Base-by-base conservation (phyloP, 2,888 invertebrate species). In the Miltochrista miniata region DNA sequence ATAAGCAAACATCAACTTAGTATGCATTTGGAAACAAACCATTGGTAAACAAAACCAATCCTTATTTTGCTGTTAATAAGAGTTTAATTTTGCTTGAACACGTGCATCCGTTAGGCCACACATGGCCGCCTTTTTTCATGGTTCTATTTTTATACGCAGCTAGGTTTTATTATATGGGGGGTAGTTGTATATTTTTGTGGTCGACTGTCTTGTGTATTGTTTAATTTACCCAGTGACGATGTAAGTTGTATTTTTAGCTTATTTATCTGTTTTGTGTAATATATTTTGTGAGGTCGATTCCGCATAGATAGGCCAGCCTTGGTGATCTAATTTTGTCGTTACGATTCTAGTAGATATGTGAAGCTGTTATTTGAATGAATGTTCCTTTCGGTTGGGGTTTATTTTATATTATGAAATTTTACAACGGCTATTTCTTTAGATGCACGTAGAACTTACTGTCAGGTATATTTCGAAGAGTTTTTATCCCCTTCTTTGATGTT, bases 111-210 rank as follows among this genome's bases (percentile, higher is more conserved):
- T 58, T 61, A 37, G 59, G 59, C 75, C 76, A 69, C 79, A 78
- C 80, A 74, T 79, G 81, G 64, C 55, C 64, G 55, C 69, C 59
- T 75, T 76, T 81, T 81, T 82, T 73, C 71, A 49, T 58, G 42
- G 61, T 60, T 49, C 74, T 83, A 79, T 79, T 79, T 80, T 61
- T 66, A 71, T 66, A 59, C 70, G 72, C 85, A 83, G 85, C 79
- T 84, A 84, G 68, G 54, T 73, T 74, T 44, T 74, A 70, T 62
- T 58, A 24, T 24, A 24, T 24, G 67, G 68, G 64, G 77, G 74
- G 76, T 77, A 79, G 76, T 65, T 48, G 51, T 62, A 66, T 72
- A 69, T 64, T 62, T 55, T 56, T 54, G 57, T 50, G 41, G 51
- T 50, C 11, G 45, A 45, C 31, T 48, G 24, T 44, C 18, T 40